Base-by-base conservation (phyloP, 2,888 invertebrate species). In the Philonicus albiceps region DNA sequence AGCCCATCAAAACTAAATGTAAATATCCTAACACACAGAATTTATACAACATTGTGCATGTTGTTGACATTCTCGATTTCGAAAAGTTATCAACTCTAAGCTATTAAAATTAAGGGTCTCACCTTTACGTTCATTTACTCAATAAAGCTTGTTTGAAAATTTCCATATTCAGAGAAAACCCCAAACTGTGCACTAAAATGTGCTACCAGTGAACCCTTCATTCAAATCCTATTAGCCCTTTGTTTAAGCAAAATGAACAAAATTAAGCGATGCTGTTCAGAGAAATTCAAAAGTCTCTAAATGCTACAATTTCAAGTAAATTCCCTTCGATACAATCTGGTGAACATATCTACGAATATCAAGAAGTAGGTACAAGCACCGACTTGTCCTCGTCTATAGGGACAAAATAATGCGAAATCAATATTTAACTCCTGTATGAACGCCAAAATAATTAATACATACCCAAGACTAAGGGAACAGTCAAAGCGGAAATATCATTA, bases 391-490 rank as follows among this genome's bases (percentile, higher is more conserved):
- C 3, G 11, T 64, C 4, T 49, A 49, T 5, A 49, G 49, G 1
- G 6, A n/a, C 49, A 49, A 37, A 64, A 22, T 55, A 81, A 81
- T 64, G 81, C 34, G 34, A 64, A 81, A 81, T 81, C 81, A 81
- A 81, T 81, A 81, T 11, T n/a, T 16, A 31, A 11, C 31, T 81
- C 55, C 8, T 81, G 22, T 64, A 81, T 19, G 30, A 13, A 37
- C 81, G 64, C 55, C 22, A 49, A 81, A 80, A 64, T 81, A 81
- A 81, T 81, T 81, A 81, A 81, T 81, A 81, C 49, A 16, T 74
- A 8, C 16, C 27, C 19, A 55, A 37, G 49, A 3, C 22, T 31
- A 55, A 37, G 64, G 81, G 19, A 31, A 55, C 64, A 64, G 3
- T 31, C 37, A 53, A 19, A 34, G 30, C 37, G 34, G 22, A 81